Base-by-base conservation (phyloP, 2,113 vertebrate species). In the Phainopepla nitens region DNA sequence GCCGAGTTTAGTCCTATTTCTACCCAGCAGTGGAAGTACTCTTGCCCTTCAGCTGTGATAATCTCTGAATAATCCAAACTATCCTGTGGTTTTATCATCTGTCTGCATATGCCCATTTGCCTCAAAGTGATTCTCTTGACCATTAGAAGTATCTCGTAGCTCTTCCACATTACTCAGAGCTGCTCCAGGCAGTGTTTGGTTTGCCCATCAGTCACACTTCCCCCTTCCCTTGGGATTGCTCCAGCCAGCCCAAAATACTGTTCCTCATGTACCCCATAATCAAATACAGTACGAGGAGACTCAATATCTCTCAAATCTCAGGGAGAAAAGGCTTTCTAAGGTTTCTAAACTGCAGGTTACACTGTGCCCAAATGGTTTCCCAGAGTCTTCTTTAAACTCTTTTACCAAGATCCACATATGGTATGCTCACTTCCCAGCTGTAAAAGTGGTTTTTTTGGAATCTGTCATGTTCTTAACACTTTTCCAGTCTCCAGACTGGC, bases 11-110 rank as follows among this genome's bases (percentile, higher is more conserved):
- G 78, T 49, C 33, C 35, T 36, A 14, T 15, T 35, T 72, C 66
- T 56, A 56, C n/a, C 12, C 73, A 73, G 73, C 61, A 56, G 50
- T 18, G 70, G 90, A 75, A 53, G 31, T 35, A 62, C 44, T 89
- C 27, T 51, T 84, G 44, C 57, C 49, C 64, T 91, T 89, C 82
- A 72, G 15, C 36, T 76, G 65, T 16, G 70, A 92, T 57, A 39
- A 90, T 72, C 75, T 85, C 75, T 45, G 72, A 68, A 61, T 49
- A 69, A 93, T 76, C 73, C 70, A 80, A 87, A 57, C 14, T 45
- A 7, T n/a, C 50, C 57, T 65, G 82, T 62, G 58, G 61, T 68
- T 93, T 93, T 82, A 82, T 94, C 73, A 92, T 86, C 89, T 93
- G 62, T 76, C 50, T 77, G 36, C 68, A 72, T 31, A 45, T 73